These are phyloP conservation scores for Thymelicus sylvestris DNA, from an alignment of 2,888 invertebrate species.

Conservation along the genomic window DNA sequence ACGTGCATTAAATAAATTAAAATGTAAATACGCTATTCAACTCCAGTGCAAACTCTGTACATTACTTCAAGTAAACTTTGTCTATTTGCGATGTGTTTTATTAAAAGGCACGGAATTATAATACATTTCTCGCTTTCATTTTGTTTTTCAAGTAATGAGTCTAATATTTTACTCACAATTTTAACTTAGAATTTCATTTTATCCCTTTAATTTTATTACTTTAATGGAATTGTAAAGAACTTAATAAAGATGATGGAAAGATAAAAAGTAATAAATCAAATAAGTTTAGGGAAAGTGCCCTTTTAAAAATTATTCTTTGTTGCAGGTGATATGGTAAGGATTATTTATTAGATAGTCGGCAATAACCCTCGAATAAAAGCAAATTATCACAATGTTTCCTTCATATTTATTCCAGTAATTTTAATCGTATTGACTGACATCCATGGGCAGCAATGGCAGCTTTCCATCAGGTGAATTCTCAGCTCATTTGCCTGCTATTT, in stretches of 20 bases:
- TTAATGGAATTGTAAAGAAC: background rate
- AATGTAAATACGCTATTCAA: slow-evolving; percentile 78
- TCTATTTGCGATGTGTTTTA: slow-evolving; percentile 10
- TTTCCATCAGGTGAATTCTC: too few relatives aligned
- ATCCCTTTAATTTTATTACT: background rate
- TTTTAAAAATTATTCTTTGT: too few relatives aligned
- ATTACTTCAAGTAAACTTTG: background rate
- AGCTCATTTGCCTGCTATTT: too few relatives aligned
- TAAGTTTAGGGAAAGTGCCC: background rate
- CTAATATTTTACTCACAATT: background rate
- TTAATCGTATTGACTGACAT: too few relatives aligned
- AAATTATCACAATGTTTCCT: too few relatives aligned
- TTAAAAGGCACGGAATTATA: slow-evolving; percentile 1
- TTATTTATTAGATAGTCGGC: too few relatives aligned
- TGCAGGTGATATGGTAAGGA: too few relatives aligned
- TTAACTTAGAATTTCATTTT: background rate
- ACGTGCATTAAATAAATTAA: slow-evolving; percentile 68
- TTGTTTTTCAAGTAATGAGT: background rate
- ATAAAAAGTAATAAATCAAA: background rate
- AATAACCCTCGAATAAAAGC: too few relatives aligned
- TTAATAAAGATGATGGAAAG: background rate
- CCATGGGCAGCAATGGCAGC: too few relatives aligned
- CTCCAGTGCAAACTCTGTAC: slow-evolving; percentile 57
- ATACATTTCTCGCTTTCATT: background rate
- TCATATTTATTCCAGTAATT: too few relatives aligned